Evolutionary conservation across 2,797 vertebrate genomes (phyloP).

Genomic region (Heliangelus exortis): DNA sequence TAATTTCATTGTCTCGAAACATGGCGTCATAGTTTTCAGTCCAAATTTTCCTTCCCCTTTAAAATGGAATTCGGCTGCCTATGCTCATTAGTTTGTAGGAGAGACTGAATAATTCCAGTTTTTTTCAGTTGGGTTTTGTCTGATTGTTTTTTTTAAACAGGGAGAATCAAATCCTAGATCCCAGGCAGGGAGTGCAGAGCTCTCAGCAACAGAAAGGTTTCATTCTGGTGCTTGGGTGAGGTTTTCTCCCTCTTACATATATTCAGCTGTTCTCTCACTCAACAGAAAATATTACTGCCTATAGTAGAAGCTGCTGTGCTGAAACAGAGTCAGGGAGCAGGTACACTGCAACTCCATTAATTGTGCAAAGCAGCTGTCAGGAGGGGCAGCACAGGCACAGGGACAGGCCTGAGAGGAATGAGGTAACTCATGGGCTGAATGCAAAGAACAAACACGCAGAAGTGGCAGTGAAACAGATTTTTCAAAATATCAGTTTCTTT

Average conservation of each 20-base stretch:
- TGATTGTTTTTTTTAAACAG: background rate
- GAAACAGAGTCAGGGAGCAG: background rate
- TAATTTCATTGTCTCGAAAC: background rate
- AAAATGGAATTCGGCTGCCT: background rate
- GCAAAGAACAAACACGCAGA: background rate
- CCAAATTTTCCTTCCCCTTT: background rate
- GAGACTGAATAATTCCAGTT: background rate
- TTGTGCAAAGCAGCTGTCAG: background rate
- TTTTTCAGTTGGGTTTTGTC: background rate
- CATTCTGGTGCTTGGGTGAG: background rate
- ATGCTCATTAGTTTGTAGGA: background rate
- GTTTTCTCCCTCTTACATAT: rapidly evolving
- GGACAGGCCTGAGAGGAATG: background rate
- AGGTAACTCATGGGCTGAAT: background rate
- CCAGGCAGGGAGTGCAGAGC: background rate
- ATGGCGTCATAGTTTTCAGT: background rate
- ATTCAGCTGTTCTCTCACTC: background rate
- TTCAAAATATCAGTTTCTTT: background rate
- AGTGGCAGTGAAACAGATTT: background rate
- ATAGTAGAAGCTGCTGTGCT: background rate
- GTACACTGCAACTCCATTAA: background rate
- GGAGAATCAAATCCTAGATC: background rate
- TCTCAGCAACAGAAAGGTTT: background rate
- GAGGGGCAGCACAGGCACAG: background rate
- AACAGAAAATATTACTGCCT: background rate